Evolutionary conservation across 2,888 invertebrate genomes (phyloP).

Genomic region (Cheilosia grossa): DNA sequence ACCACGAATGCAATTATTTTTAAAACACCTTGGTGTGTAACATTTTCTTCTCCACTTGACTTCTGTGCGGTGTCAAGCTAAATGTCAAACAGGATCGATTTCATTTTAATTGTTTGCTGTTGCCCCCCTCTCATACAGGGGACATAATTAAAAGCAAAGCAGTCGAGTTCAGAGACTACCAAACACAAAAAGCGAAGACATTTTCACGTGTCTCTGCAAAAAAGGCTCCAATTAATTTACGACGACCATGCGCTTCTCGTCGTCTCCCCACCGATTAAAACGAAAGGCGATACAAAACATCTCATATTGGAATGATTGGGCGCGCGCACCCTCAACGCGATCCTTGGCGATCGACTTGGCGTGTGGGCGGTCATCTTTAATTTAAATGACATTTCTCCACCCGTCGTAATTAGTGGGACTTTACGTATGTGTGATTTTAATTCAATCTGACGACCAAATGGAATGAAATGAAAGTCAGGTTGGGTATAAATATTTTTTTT

Average conservation of each 20-base stretch:
- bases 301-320: constrained; percentile 51
- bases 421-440: constrained; percentile 60
- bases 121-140: background rate
- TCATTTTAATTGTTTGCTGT: constrained; percentile 52
- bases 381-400: constrained; percentile 73
- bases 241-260: constrained; percentile 3
- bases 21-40: background rate
- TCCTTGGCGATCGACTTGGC: constrained; percentile 15
- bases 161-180: background rate
- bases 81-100: constrained; percentile 62
- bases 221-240: constrained; percentile 66
- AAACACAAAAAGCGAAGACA: constrained; percentile 6
- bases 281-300: constrained; percentile 44
- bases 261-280: constrained; percentile 18
- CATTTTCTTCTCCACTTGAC: constrained; percentile 50
- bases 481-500: background rate
- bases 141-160: constrained; percentile 39
- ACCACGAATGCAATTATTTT: constrained; percentile 30
- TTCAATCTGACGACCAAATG: constrained; percentile 51
- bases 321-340: constrained; percentile 21
- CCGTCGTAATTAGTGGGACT: constrained; percentile 68
- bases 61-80: constrained; percentile 39
- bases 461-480: constrained; percentile 8
- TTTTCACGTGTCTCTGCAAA: constrained; percentile 37
- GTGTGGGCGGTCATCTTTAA: constrained; percentile 74